Evolutionary conservation across 2,888 invertebrate species (phyloP).

Genomic region (Zaprionus lineosus): DNA sequence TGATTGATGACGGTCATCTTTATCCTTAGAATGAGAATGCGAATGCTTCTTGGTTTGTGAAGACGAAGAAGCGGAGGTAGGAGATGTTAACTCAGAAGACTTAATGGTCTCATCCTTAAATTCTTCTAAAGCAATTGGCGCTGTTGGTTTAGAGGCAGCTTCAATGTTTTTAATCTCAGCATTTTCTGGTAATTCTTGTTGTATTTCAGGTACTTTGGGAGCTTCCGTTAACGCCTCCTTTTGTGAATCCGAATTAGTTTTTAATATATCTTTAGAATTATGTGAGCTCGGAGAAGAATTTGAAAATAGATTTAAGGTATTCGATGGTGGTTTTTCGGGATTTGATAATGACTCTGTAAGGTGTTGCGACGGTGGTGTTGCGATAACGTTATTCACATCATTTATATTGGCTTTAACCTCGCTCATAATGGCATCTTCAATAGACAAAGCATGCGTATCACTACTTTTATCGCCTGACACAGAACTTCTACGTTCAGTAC

Average conservation of each 20-base stretch:
- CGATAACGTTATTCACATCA: constrained; percentile 30
- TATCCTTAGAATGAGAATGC: constrained; percentile 44
- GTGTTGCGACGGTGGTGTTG: not conserved
- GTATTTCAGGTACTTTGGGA: constrained; percentile 17
- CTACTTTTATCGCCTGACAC: constrained; percentile 38
- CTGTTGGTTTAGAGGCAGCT: not conserved
- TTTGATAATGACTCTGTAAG: constrained; percentile 6
- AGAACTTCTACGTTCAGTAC: constrained; percentile 73
- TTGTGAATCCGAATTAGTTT: not conserved
- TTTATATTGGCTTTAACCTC: constrained; percentile 59
- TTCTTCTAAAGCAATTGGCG: constrained; percentile 3
- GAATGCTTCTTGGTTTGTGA: constrained; percentile 74
- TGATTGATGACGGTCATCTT: constrained; percentile 41
- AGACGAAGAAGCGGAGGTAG: constrained; percentile 61
- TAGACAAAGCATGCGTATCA: constrained; percentile 25
- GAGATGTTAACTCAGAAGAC: constrained; percentile 44
- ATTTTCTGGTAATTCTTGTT: constrained; percentile 13
- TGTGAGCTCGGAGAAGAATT: constrained; percentile 9
- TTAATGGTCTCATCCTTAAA: constrained; percentile 39
- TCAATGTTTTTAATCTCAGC: too few relatives aligned
- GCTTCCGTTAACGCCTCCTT: not conserved
- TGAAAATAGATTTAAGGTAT: constrained; percentile 18
- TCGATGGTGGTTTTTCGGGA: constrained; percentile 9
- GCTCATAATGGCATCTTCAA: constrained; percentile 64
- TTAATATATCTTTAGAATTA: constrained; percentile 7